A percentile compares a stretch with the other conserved stretches of the same genome.
Conservation (phyloP, 1,140 invertebrate genomes). For the Panonychus citri region DNA sequence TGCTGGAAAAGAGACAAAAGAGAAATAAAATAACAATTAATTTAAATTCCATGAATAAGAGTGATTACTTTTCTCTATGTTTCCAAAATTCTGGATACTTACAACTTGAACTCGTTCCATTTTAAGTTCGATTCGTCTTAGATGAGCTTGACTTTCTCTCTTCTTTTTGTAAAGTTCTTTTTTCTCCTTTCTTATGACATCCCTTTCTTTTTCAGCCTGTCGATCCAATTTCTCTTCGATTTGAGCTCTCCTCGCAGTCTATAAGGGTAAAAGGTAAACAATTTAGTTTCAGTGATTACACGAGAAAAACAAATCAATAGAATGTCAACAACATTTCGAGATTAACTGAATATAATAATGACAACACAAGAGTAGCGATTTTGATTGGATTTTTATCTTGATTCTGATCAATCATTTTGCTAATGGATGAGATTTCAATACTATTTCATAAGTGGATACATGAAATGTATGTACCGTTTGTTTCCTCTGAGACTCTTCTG, state of each 20-base stretch:
- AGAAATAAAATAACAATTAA: not conserved
- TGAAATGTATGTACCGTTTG: constrained; percentile 29
- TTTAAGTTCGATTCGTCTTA: constrained; percentile 68
- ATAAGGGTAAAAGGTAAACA: constrained; percentile 14
- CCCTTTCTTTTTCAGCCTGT: constrained; percentile 60
- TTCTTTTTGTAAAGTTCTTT: constrained; percentile 59
- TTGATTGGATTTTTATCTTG: no score
- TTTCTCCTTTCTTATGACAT: constrained; percentile 55
- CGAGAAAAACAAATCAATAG: not conserved
- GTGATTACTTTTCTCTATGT: not conserved
- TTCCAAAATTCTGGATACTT: constrained; percentile 10
- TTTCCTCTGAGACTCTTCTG: constrained; percentile 71
- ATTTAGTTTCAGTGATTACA: not conserved
- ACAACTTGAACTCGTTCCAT: constrained; percentile 64
- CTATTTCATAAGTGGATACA: no score
- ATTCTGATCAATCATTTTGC: no score
- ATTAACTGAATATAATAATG: no score
- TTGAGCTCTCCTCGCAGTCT: constrained; percentile 58
- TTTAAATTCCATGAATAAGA: not conserved
- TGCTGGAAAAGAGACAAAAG: constrained; percentile 24
- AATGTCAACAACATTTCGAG: no score
- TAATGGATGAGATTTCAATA: no score
- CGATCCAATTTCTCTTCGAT: constrained; percentile 83
- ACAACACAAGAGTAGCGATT: constrained; percentile 1
- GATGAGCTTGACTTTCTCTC: constrained; percentile 63